A percentile compares a stretch with the other conserved stretches of the same genome.
These are phyloP conservation scores for Sitodiplosis mosellana DNA, from an alignment of 1,140 invertebrate species.

Conservation along the genomic window DNA sequence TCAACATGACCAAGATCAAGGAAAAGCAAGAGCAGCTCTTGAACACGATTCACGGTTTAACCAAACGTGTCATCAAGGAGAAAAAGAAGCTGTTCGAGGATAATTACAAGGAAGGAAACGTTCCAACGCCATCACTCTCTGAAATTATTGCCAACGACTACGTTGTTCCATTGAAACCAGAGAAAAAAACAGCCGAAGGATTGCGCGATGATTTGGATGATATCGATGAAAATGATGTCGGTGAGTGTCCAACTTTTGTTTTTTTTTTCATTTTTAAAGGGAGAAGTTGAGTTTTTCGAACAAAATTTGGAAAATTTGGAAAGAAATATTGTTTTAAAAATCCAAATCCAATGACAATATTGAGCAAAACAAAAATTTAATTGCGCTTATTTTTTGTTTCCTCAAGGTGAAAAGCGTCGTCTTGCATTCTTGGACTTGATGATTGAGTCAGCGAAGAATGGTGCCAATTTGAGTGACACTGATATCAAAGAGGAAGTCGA, in stretches of 20 bases:
- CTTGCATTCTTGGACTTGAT: slow-evolving; percentile 74
- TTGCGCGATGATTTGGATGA: slow-evolving; percentile 51
- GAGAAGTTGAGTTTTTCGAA: too few relatives aligned
- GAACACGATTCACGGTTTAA: slow-evolving; percentile 41
- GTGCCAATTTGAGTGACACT: slow-evolving; percentile 39
- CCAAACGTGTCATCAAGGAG: slow-evolving; percentile 37
- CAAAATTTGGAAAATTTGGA: too few relatives aligned
- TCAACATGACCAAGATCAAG: slow-evolving; percentile 35
- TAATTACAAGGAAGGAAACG: slow-evolving; percentile 28
- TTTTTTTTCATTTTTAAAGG: too few relatives aligned
- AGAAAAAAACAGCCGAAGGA: slow-evolving; percentile 26
- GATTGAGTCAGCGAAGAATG: slow-evolving; percentile 43
- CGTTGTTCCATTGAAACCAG: slow-evolving; percentile 14
- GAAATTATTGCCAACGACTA: slow-evolving; percentile 11
- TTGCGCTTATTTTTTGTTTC: slow-evolving; percentile 6
- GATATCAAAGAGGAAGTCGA: slow-evolving; percentile 76
- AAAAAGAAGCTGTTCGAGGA: slow-evolving; percentile 32
- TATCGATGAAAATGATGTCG: slow-evolving; percentile 49
- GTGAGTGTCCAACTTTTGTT: slow-evolving; percentile 22
- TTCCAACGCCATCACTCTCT: slow-evolving; percentile 17
- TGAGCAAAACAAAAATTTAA: too few relatives aligned
- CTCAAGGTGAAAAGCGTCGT: slow-evolving; percentile 43
- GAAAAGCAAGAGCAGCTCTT: slow-evolving; percentile 38
- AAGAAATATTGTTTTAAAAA: too few relatives aligned
- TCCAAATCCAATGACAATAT: too few relatives aligned